Percentiles rank a stretch among this genome's conserved stretches.
Evolutionary conservation across 2,797 vertebrate species (phyloP).

Genomic region (Betta splendens): DNA sequence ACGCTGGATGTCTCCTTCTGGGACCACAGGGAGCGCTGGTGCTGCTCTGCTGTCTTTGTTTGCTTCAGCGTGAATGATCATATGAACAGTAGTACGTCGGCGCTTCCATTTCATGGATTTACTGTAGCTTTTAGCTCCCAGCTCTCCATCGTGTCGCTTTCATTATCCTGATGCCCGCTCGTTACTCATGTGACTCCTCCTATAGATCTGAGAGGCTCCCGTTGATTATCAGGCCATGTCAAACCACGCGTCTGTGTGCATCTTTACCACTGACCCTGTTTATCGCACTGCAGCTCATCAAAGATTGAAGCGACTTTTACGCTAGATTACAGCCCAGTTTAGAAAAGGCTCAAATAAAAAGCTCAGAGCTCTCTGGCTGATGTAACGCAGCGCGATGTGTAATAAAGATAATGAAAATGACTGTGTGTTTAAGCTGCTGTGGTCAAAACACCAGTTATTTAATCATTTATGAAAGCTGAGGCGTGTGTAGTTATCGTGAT

Average conservation of each 20-base stretch:
- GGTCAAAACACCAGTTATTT: not conserved
- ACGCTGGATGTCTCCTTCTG: not conserved
- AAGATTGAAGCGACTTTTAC: conserved; percentile 50
- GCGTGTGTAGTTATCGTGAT: too few species aligned
- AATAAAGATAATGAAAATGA: not conserved
- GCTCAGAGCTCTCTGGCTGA: conserved; percentile 2
- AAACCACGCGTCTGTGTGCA: conserved; percentile 4
- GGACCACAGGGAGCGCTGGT: not conserved
- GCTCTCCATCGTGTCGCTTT: conserved; percentile 48
- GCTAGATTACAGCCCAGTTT: conserved; percentile 46
- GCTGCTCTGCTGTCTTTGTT: not conserved
- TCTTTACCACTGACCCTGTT: conserved; percentile 35
- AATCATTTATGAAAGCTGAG: too few species aligned
- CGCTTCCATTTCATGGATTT: conserved; percentile 6
- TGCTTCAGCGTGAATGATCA: not conserved
- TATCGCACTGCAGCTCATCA: conserved; percentile 40
- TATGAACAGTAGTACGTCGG: too few species aligned
- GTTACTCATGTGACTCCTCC: conserved; percentile 40
- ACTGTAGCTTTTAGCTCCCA: conserved; percentile 21
- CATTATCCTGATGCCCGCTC: conserved; percentile 52
- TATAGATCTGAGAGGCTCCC: conserved; percentile 35
- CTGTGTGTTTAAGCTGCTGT: not conserved
- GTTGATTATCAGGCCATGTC: conserved; percentile 33
- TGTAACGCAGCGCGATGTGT: not conserved
- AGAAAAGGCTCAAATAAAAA: conserved; percentile 22